A percentile compares a stretch with the other conserved stretches of the same genome.
Evolutionary conservation across 2,113 vertebrate species (phyloP).

Genomic region (Nymphicus hollandicus): DNA sequence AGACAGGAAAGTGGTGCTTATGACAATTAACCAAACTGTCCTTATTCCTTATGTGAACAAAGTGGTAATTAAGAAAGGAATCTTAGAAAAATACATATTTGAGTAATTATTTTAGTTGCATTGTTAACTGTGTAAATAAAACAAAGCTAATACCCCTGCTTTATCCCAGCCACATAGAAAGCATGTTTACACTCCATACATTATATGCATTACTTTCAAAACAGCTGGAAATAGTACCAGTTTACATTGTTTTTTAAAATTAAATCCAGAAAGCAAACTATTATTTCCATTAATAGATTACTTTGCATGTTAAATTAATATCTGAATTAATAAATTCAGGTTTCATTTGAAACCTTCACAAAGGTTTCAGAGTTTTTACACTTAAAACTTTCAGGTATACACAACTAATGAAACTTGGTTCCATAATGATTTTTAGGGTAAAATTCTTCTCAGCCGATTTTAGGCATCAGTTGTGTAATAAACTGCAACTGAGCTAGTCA

Average conservation of each 20-base stretch:
- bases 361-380: neutral
- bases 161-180: neutral
- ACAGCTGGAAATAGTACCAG: neutral
- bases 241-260: neutral
- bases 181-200: neutral
- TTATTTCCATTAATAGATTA: neutral
- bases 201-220: neutral
- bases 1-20: neutral
- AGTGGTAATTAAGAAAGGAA: neutral
- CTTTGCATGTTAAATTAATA: neutral
- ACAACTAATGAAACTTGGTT: accelerated
- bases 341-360: neutral
- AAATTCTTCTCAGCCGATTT: neutral
- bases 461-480: neutral
- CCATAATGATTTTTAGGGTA: neutral
- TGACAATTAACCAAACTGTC: neutral
- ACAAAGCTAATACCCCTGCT: neutral
- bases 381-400: neutral
- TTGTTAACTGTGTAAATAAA: neutral
- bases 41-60: neutral
- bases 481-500: neutral
- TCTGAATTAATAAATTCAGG: neutral
- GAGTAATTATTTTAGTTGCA: neutral
- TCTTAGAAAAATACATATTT: neutral
- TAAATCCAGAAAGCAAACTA: neutral